Percentiles rank a stretch among this genome's conserved stretches.
These are phyloP conservation scores for Vombatus ursinus DNA, from an alignment of 2,113 vertebrate species.

Conservation along the genomic window DNA sequence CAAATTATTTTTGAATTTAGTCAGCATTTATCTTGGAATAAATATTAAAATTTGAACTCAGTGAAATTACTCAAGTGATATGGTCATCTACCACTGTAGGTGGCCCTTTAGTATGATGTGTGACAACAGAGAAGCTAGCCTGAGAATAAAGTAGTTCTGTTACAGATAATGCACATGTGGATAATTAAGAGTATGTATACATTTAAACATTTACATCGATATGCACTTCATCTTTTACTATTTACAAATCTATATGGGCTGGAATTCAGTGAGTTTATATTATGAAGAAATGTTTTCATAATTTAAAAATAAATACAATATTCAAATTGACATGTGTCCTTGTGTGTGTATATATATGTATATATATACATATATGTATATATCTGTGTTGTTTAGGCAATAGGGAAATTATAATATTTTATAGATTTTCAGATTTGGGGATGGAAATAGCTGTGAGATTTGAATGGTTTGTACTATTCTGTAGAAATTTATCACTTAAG, in stretches of 20 bases:
- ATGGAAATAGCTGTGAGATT: conserved; percentile 29
- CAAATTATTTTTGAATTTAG: not conserved
- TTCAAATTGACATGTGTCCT: conserved; percentile 29
- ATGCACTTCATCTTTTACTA: not conserved
- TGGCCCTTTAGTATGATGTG: not conserved
- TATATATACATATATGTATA: conserved; percentile 5
- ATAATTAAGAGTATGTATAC: not conserved
- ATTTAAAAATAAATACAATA: conserved; percentile 49
- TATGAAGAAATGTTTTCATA: conserved; percentile 58
- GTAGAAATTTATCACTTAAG: conserved; percentile 33
- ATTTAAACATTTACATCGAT: not conserved
- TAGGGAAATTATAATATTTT: conserved; percentile 36
- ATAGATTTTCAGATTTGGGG: conserved; percentile 51
- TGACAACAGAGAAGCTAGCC: not conserved
- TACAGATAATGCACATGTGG: not conserved
- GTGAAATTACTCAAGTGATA: not conserved
- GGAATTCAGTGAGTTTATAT: conserved; percentile 45
- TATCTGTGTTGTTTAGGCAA: conserved; percentile 20
- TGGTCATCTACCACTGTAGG: not conserved
- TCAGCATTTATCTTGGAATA: not conserved
- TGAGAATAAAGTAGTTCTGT: not conserved
- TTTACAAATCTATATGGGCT: conserved; percentile 19
- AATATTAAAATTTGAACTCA: not conserved
- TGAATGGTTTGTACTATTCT: conserved; percentile 38
- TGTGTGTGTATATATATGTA: conserved; percentile 5